Base-by-base conservation (phyloP, 2,113 vertebrate genomes). In the Nothobranchius kuhntae region DNA sequence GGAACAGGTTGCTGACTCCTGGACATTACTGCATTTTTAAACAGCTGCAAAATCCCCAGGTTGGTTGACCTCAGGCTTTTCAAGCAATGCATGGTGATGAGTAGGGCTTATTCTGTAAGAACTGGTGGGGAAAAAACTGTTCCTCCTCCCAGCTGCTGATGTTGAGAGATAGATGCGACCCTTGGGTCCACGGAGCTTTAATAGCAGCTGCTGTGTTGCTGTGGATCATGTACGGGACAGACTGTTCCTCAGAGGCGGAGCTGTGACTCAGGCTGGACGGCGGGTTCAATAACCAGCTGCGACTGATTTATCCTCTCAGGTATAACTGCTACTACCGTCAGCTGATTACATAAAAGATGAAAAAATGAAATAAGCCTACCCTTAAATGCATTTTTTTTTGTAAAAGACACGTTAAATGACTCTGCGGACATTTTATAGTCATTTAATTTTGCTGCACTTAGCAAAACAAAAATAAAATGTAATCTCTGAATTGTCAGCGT, bases 41-140 rank as follows among this genome's bases (percentile, higher is more conserved):
- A 73, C 8, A 87, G 53, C 68, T 82, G 80, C 17, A 83, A 38
- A 51, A 89, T 58, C 58, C 90, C 86, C 8, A 73, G 73, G 66
- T 87, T 86, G n/a, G 82, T 68, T 21, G 84, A 72, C 65, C 87
- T 85, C 38, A 93, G 78, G 63, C 69, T 78, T 77, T 89, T 92
- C 54, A 93, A 72, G 63, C 84, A 90, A 51, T 92, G 90, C 91
- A 92, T 92, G 72, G 46, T 80, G 69, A 80, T 57, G 71, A 82
- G 58, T 65, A 44, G 42, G 48, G 44, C 68, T 57, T 53, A 52
- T 44, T 66, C 7, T 47, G 78, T 42, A 75, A 72, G 73, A 53
- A 77, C 63, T 66, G 44, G 66, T 13, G n/a, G 2, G 4, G 4
- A 30, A 30, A 30, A 30, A 30, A 14, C 21, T 21, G 21, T 21